These are phyloP conservation scores for Engraulis encrasicolus DNA, from an alignment of 2,113 vertebrate species.

Conservation along the genomic window DNA sequence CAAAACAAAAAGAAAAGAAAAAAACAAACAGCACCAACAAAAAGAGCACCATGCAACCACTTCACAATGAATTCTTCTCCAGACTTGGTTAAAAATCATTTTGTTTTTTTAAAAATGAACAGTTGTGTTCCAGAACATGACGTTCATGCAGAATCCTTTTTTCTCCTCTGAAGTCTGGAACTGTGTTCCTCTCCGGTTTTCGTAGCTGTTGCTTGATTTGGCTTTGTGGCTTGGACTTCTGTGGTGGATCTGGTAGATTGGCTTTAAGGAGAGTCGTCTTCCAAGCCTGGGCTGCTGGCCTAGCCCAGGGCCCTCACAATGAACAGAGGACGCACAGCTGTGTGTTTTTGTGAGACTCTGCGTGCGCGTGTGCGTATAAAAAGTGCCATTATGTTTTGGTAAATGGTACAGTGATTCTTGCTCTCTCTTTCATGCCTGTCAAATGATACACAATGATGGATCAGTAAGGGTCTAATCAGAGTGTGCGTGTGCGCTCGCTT, in stretches of 20 bases:
- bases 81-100: neutral
- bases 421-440: too few species aligned
- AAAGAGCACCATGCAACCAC: neutral
- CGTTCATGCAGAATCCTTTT: neutral
- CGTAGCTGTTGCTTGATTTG: neutral
- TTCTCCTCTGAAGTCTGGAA: neutral
- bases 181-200: neutral
- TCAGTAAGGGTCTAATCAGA: too few species aligned
- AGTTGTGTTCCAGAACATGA: neutral
- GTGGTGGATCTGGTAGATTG: slow-evolving; percentile 12
- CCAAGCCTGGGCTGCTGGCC: neutral
- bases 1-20: neutral
- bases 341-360: slow-evolving; percentile 7
- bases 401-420: too few species aligned
- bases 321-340: neutral
- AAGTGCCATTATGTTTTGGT: too few species aligned
- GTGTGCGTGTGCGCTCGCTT: neutral
- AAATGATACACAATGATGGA: too few species aligned
- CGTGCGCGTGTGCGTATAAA: slow-evolving; percentile 20
- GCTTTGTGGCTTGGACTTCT: neutral
- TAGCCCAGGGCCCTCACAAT: slow-evolving; percentile 32
- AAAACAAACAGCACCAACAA: neutral
- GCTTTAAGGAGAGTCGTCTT: neutral
- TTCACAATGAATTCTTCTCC: neutral
- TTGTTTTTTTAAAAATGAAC: too few species aligned